A percentile compares a stretch with the other conserved stretches of the same genome.
phyloP scores from a whole-genome alignment of 2,113 vertebrate species.

The Panurus biarmicus region DNA sequence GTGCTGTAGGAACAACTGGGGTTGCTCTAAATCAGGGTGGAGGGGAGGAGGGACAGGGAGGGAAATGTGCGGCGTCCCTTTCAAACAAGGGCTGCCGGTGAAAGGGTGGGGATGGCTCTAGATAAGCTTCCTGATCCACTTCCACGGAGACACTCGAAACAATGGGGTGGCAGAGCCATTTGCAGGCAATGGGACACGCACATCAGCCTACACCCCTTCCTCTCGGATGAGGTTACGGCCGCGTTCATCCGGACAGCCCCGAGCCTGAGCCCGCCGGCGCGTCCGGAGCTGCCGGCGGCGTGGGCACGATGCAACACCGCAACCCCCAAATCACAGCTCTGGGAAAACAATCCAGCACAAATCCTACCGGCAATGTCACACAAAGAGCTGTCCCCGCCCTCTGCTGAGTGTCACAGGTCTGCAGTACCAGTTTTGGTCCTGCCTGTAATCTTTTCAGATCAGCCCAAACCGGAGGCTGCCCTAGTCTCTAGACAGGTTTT shows the following conservation, averaged over 20 bases:
- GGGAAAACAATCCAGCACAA: background rate
- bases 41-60: background rate
- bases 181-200: background rate
- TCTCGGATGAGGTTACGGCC: background rate
- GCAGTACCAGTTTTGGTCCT: background rate
- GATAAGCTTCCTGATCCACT: constrained; percentile 55
- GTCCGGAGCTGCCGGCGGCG: background rate
- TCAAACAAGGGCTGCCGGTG: background rate
- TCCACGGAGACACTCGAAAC: background rate
- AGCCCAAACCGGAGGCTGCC: background rate
- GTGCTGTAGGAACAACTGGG: background rate
- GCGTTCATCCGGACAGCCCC: background rate
- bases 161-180: constrained; percentile 2
- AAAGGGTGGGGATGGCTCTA: constrained; percentile 36
- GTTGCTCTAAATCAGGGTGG: background rate
- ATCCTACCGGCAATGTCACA: background rate
- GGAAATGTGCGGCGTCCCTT: background rate
- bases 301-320: fast-evolving
- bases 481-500: background rate
- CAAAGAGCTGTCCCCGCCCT: background rate
- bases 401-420: background rate
- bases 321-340: fast-evolving
- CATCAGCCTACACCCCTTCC: constrained; percentile 25
- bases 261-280: fast-evolving
- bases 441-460: background rate